Base-by-base conservation (phyloP, 1,140 invertebrate species). In the Asobara japonica region DNA sequence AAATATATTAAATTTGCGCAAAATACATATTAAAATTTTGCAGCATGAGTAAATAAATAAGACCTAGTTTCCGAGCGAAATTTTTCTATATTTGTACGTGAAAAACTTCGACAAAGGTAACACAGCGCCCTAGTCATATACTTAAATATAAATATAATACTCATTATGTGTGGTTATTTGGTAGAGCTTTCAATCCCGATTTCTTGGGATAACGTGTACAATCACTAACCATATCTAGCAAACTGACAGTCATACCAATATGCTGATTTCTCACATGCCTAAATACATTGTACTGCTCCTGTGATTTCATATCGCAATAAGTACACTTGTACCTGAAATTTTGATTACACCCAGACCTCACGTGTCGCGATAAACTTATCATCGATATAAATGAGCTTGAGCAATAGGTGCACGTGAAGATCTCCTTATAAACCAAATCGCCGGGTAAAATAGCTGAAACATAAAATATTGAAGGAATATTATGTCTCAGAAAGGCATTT, bases 321-420 rank as follows among this genome's bases (percentile, higher is more conserved):
- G 74, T 73, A 76, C 84, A 87, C n/a, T 79, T 75, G 72, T 85
- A 83, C 18, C 38, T 31, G 6, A 25, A 33, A 22, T 69, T 36
- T 27, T 61, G 51, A 18, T 29, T 29, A 61, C 56, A 61, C 10
- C 25, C 25, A 10, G 2, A 61, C 30, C 20, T 65, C 0, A 20
- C 29, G 18, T 65, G 62, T 36, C 56, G 5, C 25, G 22, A 13
- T 29, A 61, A 25, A 29, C 27, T 61, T 13, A 5, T 30, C 16
- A 7, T 29, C 22, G 22, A 10, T 20, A 27, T 5, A 29, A 61
- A 61, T 29, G 56, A 30, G 16, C 25, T 29, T 29, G 56, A 27
- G 30, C 56, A 61, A 31, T 62, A 30, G n/a, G 13, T n/a, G 16
- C 29, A 33, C 4, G 5, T 25, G 20, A 56, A 56, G 13, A 25